Conservation (phyloP, 2,797 vertebrate species). For the Girardinus metallicus region DNA sequence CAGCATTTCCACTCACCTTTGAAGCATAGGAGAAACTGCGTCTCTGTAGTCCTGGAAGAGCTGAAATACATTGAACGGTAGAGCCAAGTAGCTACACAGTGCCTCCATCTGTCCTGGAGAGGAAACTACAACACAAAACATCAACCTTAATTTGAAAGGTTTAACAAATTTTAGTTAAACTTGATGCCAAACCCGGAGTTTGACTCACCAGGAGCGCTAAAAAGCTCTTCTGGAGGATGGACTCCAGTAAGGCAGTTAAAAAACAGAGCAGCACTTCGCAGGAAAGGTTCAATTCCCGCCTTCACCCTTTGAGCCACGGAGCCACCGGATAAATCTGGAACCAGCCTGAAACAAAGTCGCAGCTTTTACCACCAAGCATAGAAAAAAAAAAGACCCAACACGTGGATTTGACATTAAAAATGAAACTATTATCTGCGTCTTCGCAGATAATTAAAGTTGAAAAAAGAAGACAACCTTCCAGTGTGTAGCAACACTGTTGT, state of each 20-base stretch:
- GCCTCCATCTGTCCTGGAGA: slow-evolving; percentile 87
- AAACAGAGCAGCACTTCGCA: slow-evolving; percentile 92
- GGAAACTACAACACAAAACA: slow-evolving; percentile 76
- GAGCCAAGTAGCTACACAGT: slow-evolving; percentile 91
- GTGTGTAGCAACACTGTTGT: slow-evolving; percentile 70
- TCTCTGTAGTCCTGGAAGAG: slow-evolving; percentile 93
- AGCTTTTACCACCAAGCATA: neutral
- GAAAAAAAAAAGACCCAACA: neutral
- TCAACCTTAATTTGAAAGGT: slow-evolving; percentile 11
- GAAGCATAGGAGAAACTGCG: slow-evolving; percentile 84
- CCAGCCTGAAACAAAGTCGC: slow-evolving; percentile 73
- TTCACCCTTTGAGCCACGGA: slow-evolving; percentile 87
- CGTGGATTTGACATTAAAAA: neutral
- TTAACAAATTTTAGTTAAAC: neutral
- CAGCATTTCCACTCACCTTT: slow-evolving; percentile 79
- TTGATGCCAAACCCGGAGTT: neutral
- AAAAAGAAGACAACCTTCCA: slow-evolving; percentile 65
- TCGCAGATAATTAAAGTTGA: neutral
- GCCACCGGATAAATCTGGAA: slow-evolving; percentile 82
- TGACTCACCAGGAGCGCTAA: slow-evolving; percentile 69
- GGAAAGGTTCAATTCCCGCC: slow-evolving; percentile 89
- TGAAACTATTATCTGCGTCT: neutral
- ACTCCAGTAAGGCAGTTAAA: slow-evolving; percentile 95
- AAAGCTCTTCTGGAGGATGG: slow-evolving; percentile 90
- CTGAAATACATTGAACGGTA: slow-evolving; percentile 93